Evolutionary conservation across 2,888 invertebrate genomes (phyloP), one percentile per base, ranked within the genome.

Genomic region (Clusia tigrina): DNA sequence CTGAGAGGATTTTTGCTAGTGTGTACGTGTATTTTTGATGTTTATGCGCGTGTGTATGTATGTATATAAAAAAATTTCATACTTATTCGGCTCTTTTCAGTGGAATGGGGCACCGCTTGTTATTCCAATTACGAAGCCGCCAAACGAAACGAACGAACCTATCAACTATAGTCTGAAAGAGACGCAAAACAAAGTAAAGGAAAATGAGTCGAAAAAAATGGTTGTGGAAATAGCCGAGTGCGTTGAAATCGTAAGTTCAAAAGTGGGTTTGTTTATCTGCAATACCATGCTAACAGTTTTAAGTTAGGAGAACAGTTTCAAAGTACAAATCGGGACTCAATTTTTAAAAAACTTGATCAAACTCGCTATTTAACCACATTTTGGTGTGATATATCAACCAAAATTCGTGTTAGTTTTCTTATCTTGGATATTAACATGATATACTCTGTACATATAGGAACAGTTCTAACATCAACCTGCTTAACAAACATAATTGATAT

Each of bases 91-190:
- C 22, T n/a, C 20, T 42, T 32, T 57, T 54, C 23, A 63, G 62
- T 63, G 62, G 62, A 20, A 20, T 53, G n/a, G 54, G 58, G 18
- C 26, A 15, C 56, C 59, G 2, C 59, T 59, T 56, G 63, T 59
- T 48, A 54, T 63, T 55, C 58, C 58, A 25, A 54, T 58, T 17
- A 26, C 20, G 20, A n/a, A 53, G 23, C 46, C 3, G 17, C 18
- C 1, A 12, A n/a, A 1, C 2, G 12, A 23, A 37, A 15, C 37
- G 22, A n/a, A 20, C 6, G 63, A 59, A 26, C 63, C 63, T 15
- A 38, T 63, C 20, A 63, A 63, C 42, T 63, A 56, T 46, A 54
- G 42, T 12, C 38, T 25, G 24, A 60, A 42, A 24, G 37, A 15
- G 38, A 58, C 18, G 51, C 42, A 52, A 52, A 42, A 6, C 42